Conservation (phyloP, 2,113 vertebrate genomes). For the Candoia aspera region DNA sequence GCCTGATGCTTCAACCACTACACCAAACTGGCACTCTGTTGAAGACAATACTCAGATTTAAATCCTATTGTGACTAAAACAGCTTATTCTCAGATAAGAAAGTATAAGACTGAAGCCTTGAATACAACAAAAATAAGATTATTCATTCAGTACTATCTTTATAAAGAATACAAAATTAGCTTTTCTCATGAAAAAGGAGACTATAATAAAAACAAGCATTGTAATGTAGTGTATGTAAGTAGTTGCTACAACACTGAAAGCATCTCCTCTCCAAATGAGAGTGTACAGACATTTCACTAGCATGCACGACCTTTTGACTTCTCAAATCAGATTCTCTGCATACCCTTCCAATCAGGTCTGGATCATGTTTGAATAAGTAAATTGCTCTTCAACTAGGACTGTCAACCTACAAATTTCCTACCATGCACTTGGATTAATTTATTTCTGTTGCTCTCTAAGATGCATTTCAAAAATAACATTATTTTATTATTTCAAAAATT, state of each 20-base stretch:
- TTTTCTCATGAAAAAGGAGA: slow-evolving; percentile 3
- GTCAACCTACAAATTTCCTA: not conserved
- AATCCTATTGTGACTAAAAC: not conserved
- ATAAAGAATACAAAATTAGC: slow-evolving; percentile 18
- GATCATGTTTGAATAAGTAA: slow-evolving; percentile 39
- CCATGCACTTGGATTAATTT: slow-evolving; percentile 15
- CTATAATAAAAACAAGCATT: slow-evolving; percentile 44
- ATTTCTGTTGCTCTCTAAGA: not conserved
- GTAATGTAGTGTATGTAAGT: slow-evolving; percentile 64
- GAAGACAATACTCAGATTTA: not conserved
- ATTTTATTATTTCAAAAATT: not conserved
- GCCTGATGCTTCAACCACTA: no score
- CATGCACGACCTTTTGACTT: slow-evolving; percentile 39
- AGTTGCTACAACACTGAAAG: fast-evolving
- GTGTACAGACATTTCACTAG: not conserved
- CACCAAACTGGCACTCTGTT: no score
- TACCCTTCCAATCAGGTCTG: slow-evolving; percentile 37
- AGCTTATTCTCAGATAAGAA: not conserved
- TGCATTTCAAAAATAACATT: not conserved
- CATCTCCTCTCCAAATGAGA: not conserved
- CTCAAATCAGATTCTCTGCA: slow-evolving; percentile 58
- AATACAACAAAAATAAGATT: not conserved
- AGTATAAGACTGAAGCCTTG: not conserved
- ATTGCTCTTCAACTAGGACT: not conserved
- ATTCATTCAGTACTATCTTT: not conserved